phyloP scores from a whole-genome alignment of 2,888 invertebrate species.

The Sarcophaga caerulescens region DNA sequence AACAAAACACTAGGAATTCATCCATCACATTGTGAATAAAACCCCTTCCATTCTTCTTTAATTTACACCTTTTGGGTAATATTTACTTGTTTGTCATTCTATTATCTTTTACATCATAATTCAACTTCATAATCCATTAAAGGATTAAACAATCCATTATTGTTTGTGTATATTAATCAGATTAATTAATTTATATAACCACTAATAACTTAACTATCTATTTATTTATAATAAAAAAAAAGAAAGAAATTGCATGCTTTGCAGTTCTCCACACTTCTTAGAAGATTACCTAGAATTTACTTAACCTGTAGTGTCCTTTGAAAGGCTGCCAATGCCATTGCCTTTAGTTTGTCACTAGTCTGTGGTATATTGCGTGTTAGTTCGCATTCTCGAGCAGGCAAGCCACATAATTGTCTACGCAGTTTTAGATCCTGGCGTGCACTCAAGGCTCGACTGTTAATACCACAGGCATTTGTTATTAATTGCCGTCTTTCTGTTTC shows the following conservation, averaged over 20 bases:
- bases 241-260: slow-evolving; percentile 28
- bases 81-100: neutral
- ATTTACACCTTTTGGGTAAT: neutral
- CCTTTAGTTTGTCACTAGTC: slow-evolving; percentile 76
- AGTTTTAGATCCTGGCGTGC: slow-evolving; percentile 90
- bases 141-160: neutral
- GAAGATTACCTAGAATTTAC: slow-evolving; percentile 57
- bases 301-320: slow-evolving; percentile 78
- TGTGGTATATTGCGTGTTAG: slow-evolving; percentile 75
- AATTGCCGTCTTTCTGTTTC: slow-evolving; percentile 84
- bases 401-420: slow-evolving; percentile 86
- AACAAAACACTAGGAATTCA: too few species aligned
- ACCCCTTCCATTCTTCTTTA: too few species aligned
- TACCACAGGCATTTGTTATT: slow-evolving; percentile 88
- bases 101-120: neutral
- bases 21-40: too few species aligned
- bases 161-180: slow-evolving; percentile 1
- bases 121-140: slow-evolving; percentile 13
- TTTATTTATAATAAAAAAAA: neutral
- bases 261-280: neutral
- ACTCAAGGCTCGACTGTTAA: slow-evolving; percentile 89
- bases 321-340: slow-evolving; percentile 77
- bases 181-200: slow-evolving; percentile 18
- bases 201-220: slow-evolving; percentile 36
- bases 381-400: slow-evolving; percentile 85